These are phyloP conservation scores for Butastur rufipennis DNA, from an alignment of 2,113 vertebrate genomes.

Conservation along the genomic window DNA sequence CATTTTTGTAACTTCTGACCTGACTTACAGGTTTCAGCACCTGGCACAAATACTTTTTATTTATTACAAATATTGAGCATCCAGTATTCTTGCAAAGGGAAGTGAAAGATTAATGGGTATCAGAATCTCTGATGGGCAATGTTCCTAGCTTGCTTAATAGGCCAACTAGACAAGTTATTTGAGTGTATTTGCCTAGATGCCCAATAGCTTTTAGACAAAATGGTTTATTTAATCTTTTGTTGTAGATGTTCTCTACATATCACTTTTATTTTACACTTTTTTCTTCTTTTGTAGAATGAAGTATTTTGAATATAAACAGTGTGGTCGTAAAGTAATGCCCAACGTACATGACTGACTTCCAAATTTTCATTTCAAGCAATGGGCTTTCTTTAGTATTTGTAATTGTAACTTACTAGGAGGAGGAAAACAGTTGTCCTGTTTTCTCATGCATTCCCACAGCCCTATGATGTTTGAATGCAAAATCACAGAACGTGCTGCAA, in stretches of 20 bases:
- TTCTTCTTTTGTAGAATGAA: not conserved
- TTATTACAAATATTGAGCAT: not conserved
- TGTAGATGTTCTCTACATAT: not conserved
- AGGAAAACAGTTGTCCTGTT: not conserved
- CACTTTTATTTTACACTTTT: not conserved
- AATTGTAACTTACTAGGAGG: not conserved
- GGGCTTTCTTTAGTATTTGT: not conserved
- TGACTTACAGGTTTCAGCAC: not conserved
- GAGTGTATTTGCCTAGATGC: not conserved
- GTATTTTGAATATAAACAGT: not conserved
- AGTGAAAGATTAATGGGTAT: not conserved
- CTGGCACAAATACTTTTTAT: not conserved
- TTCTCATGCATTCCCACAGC: not conserved
- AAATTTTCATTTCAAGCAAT: not conserved
- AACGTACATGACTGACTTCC: not conserved
- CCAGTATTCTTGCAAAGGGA: not conserved
- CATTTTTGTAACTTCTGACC: not conserved
- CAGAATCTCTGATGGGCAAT: rapidly evolving
- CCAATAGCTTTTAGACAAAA: not conserved
- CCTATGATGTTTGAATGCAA: not conserved
- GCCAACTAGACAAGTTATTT: not conserved
- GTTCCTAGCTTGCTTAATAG: not conserved
- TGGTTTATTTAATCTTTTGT: not conserved
- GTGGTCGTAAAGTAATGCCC: not conserved
- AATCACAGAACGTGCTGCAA: not conserved